Base-by-base conservation (phyloP, 2,797 vertebrate species). In the Artibeus jamaicensis region DNA sequence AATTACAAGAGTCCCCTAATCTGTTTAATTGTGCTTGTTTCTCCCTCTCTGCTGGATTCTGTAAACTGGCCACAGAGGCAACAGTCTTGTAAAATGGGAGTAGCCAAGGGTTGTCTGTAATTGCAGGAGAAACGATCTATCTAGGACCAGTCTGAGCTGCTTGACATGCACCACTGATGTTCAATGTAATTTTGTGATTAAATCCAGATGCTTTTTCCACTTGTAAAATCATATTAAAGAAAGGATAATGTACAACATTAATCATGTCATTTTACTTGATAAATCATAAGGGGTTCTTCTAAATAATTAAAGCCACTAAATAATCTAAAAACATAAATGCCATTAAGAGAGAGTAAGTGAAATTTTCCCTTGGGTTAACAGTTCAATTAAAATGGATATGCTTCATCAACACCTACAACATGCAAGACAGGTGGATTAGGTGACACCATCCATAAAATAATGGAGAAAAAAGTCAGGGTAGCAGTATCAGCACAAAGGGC, bases 161-260 rank as follows among this genome's bases (percentile, higher is more conserved):
- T 95, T 92, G 84, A 24, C 89, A 94, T 85, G 83, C 10, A 1
- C 82, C 79, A 81, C 42, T 92, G 86, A 81, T 78, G 73, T 55
- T 94, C 83, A 89, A 9, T 91, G 81, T 81, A 93, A 95, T 96
- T 95, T 91, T 91, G 32, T 91, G 89, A 97, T 97, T 96, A 95
- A 96, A 96, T 95, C 94, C 89, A 96, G 92, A 95, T 97, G 90
- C 46, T 93, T 90, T 79, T 95, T 94, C 74, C 83, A 97, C 92
- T 94, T 95, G 37, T 86, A 91, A 97, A 96, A 93, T 97, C 91
- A 93, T 93, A 95, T 95, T 97, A 96, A 96, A 96, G 85, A 92
- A 97, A 96, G 42, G 88, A 97, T 95, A 96, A 97, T 91, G 74
- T 95, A 96, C 48, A 94, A 89, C 86, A 97, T 96, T 95, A 97